These are phyloP conservation scores for Cebus imitator DNA, from an alignment of 2,113 vertebrate species.

Conservation along the genomic window DNA sequence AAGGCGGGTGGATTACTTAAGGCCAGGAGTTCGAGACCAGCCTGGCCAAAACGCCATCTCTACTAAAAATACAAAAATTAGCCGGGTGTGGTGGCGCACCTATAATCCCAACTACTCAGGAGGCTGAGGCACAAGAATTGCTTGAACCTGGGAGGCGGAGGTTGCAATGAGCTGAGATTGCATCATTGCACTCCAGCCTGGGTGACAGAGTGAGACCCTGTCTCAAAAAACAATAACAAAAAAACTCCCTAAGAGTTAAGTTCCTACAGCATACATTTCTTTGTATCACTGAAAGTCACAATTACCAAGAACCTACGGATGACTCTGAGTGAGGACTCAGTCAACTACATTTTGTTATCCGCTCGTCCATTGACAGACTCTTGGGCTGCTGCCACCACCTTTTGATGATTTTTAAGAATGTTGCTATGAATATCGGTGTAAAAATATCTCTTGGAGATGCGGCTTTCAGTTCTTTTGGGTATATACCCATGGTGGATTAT, in stretches of 20 bases:
- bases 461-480: background rate
- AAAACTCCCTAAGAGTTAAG: background rate
- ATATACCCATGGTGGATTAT: background rate
- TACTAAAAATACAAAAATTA: too few species aligned
- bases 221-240: too few species aligned
- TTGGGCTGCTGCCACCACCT: background rate
- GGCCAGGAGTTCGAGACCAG: too few species aligned
- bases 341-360: background rate
- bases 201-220: too few species aligned
- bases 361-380: background rate
- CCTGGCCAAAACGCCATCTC: too few species aligned
- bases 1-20: too few species aligned
- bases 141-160: too few species aligned
- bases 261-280: background rate
- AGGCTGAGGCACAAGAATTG: too few species aligned
- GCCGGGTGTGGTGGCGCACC: accelerated
- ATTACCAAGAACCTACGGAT: background rate
- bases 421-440: background rate
- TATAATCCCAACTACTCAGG: too few species aligned
- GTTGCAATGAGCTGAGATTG: too few species aligned
- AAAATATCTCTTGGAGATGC: background rate
- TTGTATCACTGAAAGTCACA: background rate
- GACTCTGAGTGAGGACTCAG: background rate
- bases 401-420: background rate
- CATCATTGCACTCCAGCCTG: too few species aligned